Percentiles rank a stretch among this genome's conserved stretches.
Conservation (phyloP, 2,888 invertebrate species). For the Trypoxylon attenuatum region DNA sequence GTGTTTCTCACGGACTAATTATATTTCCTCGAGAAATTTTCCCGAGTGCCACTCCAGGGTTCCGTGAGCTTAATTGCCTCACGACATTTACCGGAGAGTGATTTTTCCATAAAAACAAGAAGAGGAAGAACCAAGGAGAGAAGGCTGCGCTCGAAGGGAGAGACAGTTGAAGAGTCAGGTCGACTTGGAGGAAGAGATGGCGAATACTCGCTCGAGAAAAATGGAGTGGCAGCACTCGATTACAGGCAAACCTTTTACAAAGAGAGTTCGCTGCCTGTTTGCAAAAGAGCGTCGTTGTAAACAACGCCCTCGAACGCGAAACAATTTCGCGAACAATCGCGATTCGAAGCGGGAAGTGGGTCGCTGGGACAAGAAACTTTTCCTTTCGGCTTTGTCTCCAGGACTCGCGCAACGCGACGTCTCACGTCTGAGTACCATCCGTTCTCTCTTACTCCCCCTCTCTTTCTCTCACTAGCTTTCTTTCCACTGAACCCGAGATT, state of each 20-base stretch:
- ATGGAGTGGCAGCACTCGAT: conserved; percentile 35
- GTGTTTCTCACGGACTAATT: background rate
- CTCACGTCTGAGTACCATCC: no score
- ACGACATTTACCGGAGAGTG: background rate
- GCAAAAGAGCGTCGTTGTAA: conserved; percentile 38
- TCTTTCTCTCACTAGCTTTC: no score
- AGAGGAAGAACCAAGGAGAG: no score
- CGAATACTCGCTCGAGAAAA: conserved; percentile 14
- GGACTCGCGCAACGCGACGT: no score
- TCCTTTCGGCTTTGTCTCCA: conserved; percentile 49
- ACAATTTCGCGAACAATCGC: conserved; percentile 42
- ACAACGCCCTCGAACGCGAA: conserved; percentile 42
- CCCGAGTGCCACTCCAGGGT: background rate
- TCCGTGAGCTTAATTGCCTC: background rate
- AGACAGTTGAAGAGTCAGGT: no score
- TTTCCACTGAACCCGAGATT: no score
- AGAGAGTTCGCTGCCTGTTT: conserved; percentile 11
- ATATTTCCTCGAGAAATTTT: background rate
- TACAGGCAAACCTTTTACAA: conserved; percentile 49
- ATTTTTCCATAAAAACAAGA: conserved; percentile 8
- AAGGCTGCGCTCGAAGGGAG: no score
- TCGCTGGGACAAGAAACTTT: conserved; percentile 49
- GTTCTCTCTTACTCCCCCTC: no score
- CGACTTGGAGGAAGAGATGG: conserved; percentile 15
- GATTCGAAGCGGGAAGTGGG: conserved; percentile 43